Base-by-base conservation (phyloP, 2,888 invertebrate genomes). In the Atherix ibis region DNA sequence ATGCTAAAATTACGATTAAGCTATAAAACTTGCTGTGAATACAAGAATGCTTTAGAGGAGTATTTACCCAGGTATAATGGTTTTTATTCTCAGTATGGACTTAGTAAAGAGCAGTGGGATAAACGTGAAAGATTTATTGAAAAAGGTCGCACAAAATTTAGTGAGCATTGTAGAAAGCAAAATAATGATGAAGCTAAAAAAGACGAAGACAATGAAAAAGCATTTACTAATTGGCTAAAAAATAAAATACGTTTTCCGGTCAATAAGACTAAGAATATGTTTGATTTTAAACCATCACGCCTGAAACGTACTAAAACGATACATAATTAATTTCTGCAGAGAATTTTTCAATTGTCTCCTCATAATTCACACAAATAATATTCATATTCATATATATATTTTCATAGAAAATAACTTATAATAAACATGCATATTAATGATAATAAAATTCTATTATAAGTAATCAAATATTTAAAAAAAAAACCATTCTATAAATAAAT, bases 221-320 rank as follows among this genome's bases (percentile, higher is more conserved):
- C 67, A 27, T 69, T 68, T 37, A 62, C 62, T 29, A 65, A 63
- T 19, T 69, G 69, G 69, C 49, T 69, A 31, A 62, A 62, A 41
- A 58, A 56, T 36, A 61, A 61, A 46, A 57, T 60, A 56, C 52
- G 56, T 4, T 56, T 52, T 41, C 57, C 59, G 17, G 54, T 55
- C 13, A 60, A 59, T 37, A 54, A 56, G 39, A 58, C 58, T 0
- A 53, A 52, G 27, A 60, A 60, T 38, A 60, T 60, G 60, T 60
- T 58, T 29, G 60, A 60, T 43, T 36, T 36, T 29, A 29, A 30
- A n/a, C n/a, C n/a, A n/a, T n/a, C n/a, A n/a, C n/a, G n/a, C n/a
- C n/a, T n/a, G n/a, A n/a, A n/a, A n/a, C n/a, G n/a, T n/a, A n/a
- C n/a, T n/a, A n/a, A n/a, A n/a, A n/a, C n/a, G n/a, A n/a, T n/a